Evolutionary conservation across 53 echinoderm and acorn worm genomes (phyloP), one percentile per base, ranked within the genome.

Genomic region (Arbacia lixula): DNA sequence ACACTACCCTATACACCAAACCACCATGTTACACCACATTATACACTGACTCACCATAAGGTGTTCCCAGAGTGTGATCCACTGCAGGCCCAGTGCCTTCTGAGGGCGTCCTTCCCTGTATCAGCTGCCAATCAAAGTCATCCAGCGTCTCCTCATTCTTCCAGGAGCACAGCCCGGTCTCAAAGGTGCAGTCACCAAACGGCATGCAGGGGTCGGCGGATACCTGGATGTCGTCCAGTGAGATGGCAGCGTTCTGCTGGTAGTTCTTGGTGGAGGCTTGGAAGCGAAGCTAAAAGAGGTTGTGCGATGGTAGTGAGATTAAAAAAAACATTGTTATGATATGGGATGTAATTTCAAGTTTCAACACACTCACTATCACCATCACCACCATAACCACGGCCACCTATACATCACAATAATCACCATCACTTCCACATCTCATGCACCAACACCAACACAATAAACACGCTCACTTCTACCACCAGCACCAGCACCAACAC

Each of bases 91-190:
- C 95, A 0, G 95, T 95, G 60, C 73, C 84, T 32, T 39, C 60
- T 0, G 91, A 83, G 11, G 81, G 66, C 1, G 93, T 93, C 32
- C 49, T 37, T 5, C 95, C 95, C 34, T 87, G 69, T 36, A 68
- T 86, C 17, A 78, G 78, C 21, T 84, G 35, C 95, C 95, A 95
- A 38, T 95, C 95, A 85, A 95, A 93, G 39, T 95, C 69, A 67
- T 95, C 95, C 11, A n/a, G 1, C 33, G 43, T 85, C 68, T 90
- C 84, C 8, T 78, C 84, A 25, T 95, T 95, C 79, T 86, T 91
- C 95, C 95, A 95, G 0, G 95, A 83, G 55, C 95, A 95, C 53
- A 87, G 71, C 28, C 85, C 78, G 1, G 56, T 62, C 73, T 93
- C 94, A 88, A 95, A 95, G 76, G 84, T 80, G 58, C 95, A 95